A percentile compares a stretch with the other conserved stretches of the same genome.
Conservation (phyloP, 2,113 vertebrate species). For the Emydura subglobosa region DNA sequence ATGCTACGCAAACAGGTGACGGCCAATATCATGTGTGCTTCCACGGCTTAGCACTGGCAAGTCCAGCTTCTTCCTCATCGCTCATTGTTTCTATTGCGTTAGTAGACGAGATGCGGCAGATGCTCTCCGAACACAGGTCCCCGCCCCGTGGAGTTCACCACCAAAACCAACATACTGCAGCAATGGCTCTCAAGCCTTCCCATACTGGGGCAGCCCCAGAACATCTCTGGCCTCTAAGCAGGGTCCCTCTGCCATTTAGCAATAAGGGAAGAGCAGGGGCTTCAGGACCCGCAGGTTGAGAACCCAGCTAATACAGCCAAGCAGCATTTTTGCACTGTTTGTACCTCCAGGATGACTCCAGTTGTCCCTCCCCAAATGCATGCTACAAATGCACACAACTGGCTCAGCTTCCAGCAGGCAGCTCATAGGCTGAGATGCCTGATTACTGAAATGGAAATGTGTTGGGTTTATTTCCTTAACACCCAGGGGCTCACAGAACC, state of each 20-base stretch:
- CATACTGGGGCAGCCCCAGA: slow-evolving; percentile 63
- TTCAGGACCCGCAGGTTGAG: not conserved
- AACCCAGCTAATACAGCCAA: slow-evolving; percentile 48
- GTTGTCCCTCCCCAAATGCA: not conserved
- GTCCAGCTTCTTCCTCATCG: not conserved
- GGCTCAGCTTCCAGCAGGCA: not conserved
- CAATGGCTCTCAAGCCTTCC: slow-evolving; percentile 56
- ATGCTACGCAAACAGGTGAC: rapidly evolving
- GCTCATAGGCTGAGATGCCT: slow-evolving; percentile 25
- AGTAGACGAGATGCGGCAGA: not conserved
- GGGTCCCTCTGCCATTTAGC: slow-evolving; percentile 56
- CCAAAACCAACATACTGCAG: not conserved
- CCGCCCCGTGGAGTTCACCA: not conserved
- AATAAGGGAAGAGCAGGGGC: slow-evolving; percentile 43
- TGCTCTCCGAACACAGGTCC: not conserved
- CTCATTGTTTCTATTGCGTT: slow-evolving; percentile 46
- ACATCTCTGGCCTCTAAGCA: slow-evolving; percentile 2
- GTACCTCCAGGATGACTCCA: slow-evolving; percentile 35
- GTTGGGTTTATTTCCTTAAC: rapidly evolving
- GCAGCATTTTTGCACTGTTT: slow-evolving; percentile 53
- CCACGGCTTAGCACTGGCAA: not conserved
- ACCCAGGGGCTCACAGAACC: not conserved
- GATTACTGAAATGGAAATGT: not conserved
- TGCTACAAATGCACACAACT: rapidly evolving
- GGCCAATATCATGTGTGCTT: not conserved